These are phyloP conservation scores for Oenanthe oenanthe DNA, from an alignment of 2,113 vertebrate genomes.

Conservation along the genomic window DNA sequence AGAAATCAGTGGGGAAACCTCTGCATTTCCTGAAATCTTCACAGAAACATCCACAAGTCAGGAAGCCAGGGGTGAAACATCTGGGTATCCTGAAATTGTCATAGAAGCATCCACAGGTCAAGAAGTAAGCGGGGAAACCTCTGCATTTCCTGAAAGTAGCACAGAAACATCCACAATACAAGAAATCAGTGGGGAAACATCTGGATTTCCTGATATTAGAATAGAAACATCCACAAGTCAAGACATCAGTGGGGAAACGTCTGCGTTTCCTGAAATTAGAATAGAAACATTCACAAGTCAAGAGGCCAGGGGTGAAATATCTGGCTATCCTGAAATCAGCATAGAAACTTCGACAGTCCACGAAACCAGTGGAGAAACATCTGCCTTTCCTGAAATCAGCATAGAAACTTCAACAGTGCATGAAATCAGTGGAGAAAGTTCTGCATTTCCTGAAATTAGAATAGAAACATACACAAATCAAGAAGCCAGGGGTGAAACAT, in stretches of 20 bases:
- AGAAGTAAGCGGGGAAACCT: constrained; percentile 51
- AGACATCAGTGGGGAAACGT: constrained; percentile 61
- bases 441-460: constrained; percentile 54
- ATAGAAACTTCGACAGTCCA: constrained; percentile 46
- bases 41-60: neutral
- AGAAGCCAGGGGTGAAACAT: constrained; percentile 27
- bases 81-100: neutral
- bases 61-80: neutral
- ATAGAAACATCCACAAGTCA: constrained; percentile 53
- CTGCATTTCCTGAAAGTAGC: constrained; percentile 19
- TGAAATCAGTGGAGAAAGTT: constrained; percentile 64
- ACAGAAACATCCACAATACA: constrained; percentile 13
- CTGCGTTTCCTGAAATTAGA: constrained; percentile 64
- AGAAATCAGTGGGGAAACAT: constrained; percentile 42
- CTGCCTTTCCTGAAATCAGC: constrained; percentile 65
- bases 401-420: constrained; percentile 32
- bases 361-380: constrained; percentile 58
- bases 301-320: constrained; percentile 54
- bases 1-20: constrained; percentile 66
- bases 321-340: constrained; percentile 67
- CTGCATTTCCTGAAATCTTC: constrained; percentile 12
- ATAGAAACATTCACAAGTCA: constrained; percentile 40
- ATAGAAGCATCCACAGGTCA: neutral
- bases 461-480: constrained; percentile 40
- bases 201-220: constrained; percentile 35